Evolutionary conservation across 2,113 vertebrate genomes (phyloP).

Genomic region (Tupaia chinensis): DNA sequence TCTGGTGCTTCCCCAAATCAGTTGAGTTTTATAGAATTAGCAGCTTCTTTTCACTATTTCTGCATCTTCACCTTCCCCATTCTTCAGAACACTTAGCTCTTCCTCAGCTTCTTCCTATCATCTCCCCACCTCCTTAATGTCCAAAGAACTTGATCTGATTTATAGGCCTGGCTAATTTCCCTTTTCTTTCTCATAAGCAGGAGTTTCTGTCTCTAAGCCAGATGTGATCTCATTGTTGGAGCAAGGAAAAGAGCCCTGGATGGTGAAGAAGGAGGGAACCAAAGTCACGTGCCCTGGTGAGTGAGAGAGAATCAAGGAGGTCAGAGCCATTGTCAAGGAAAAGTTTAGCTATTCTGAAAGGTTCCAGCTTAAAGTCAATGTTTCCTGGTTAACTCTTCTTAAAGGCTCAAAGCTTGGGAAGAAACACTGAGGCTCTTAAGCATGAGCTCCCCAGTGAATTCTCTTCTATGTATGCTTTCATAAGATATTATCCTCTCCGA

Average conservation of each 20-base stretch:
- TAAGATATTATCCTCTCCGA: background rate
- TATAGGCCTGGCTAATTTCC: background rate
- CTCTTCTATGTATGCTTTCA: background rate
- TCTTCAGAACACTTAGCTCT: background rate
- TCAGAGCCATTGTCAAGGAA: background rate
- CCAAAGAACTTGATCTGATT: background rate
- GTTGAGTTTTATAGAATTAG: background rate
- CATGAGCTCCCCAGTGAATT: background rate
- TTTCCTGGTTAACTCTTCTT: background rate
- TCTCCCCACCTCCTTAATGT: background rate
- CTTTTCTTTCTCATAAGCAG: constrained; percentile 70
- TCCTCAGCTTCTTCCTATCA: background rate
- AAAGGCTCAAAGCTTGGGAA: background rate
- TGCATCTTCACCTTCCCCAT: background rate
- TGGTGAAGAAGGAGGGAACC: background rate
- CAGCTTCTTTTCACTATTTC: background rate
- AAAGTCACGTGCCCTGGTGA: constrained; percentile 50
- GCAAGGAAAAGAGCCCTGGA: constrained; percentile 79
- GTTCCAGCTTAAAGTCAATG: background rate
- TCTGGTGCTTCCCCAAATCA: background rate
- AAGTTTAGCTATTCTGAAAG: background rate
- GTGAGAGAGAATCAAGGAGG: constrained; percentile 6
- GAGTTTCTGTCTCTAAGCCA: constrained; percentile 72
- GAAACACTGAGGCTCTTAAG: background rate
- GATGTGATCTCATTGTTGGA: constrained; percentile 79